Evolutionary conservation across 2,888 invertebrate genomes (phyloP).

Genomic region (Parascotia fuliginaria): DNA sequence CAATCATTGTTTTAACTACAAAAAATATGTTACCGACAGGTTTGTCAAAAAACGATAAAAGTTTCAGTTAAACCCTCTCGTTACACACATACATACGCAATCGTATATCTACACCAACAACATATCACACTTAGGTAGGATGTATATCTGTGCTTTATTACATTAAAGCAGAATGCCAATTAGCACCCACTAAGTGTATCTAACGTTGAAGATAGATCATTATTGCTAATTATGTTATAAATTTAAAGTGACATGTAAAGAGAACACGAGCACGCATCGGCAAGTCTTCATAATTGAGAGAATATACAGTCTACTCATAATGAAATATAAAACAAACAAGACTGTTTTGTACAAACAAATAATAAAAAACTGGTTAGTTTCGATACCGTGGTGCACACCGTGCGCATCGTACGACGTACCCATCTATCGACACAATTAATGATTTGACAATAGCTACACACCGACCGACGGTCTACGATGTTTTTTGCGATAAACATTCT

Average conservation of each 20-base stretch:
- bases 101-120: background rate
- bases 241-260: conserved; percentile 1
- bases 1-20: conserved; percentile 21
- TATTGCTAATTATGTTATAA: conserved; percentile 9
- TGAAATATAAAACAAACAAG: background rate
- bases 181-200: conserved; percentile 7
- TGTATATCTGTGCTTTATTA: too few relatives aligned
- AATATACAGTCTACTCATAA: background rate
- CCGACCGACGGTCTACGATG: conserved; percentile 3
- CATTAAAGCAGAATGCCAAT: conserved; percentile 13
- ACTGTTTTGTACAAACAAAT: background rate
- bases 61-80: conserved; percentile 2
- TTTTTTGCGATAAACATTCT: conserved; percentile 33
- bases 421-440: conserved; percentile 16
- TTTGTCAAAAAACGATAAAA: conserved; percentile 19
- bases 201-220: conserved; percentile 4
- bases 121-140: too few relatives aligned
- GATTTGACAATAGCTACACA: conserved; percentile 28
- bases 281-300: too few relatives aligned
- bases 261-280: background rate
- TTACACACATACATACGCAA: conserved; percentile 2
- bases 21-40: conserved; percentile 12
- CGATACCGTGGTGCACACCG: background rate
- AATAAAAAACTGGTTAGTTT: background rate
- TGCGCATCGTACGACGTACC: background rate